Base-by-base conservation (phyloP, 2,113 vertebrate genomes). In the Sitta europaea region DNA sequence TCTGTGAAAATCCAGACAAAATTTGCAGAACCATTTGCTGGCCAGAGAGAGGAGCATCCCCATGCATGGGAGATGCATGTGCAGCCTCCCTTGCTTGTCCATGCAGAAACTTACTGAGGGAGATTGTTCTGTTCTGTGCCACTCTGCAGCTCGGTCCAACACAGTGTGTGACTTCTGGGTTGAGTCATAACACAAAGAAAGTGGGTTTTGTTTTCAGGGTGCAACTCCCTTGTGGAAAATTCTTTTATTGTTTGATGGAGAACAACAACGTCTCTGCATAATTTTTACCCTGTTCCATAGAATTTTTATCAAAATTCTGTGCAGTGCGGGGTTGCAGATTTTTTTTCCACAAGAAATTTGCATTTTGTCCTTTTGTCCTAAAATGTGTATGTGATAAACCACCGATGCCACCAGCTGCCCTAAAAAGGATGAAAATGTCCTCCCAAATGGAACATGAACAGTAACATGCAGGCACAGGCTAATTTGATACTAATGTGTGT, bases 41-140 rank as follows among this genome's bases (percentile, higher is more conserved):
- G 31, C 29, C 33, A 5, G 23, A 9, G 50, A 79, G 38, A 68
- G 31, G 36, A 68, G 6, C 17, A 36, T 36, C 10, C 31, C 20
- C 2, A 0, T 12, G 36, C 0, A 0, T 3, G 28, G 25, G 57
- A 36, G 19, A 9, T 1, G 2, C 9, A 7, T 1, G 3, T 59
- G 42, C 24, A 57, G 25, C 62, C 65, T 38, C 25, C 33, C 25
- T 91, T 29, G 1, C 47, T 50, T 2, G 1, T 71, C 68, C 11
- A 2, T 1, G 8, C 66, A 82, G 53, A 72, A 75, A 38, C 25
- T 59, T 80, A 27, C 54, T 2, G 3, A 59, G n/a, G 36, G 75
- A 65, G 73, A 45, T 48, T 16, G 10, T 78, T 92, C 23, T 59
- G 47, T 24, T 59, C 28, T 63, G 48, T 55, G 17, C 36, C 84